Percentiles rank a stretch among this genome's conserved stretches.
These are phyloP conservation scores for Corynorhinus townsendii DNA, from an alignment of 2,113 vertebrate species.

Conservation along the genomic window DNA sequence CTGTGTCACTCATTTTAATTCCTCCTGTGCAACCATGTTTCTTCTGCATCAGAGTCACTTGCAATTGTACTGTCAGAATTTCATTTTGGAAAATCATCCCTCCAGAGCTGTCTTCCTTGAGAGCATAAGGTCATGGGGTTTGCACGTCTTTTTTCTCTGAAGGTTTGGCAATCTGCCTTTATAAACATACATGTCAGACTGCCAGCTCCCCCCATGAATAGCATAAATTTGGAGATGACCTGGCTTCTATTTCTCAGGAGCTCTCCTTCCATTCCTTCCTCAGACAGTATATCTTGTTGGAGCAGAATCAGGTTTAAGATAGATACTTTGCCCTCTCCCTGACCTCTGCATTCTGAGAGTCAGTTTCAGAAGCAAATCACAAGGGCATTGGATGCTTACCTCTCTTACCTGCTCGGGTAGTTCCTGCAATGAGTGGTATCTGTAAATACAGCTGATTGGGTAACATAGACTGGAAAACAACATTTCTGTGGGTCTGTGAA, in stretches of 20 bases:
- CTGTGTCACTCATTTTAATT: constrained; percentile 2
- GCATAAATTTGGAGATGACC: background rate
- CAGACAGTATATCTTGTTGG: background rate
- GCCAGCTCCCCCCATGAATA: background rate
- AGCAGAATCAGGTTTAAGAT: constrained; percentile 1
- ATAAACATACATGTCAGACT: background rate
- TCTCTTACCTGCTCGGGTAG: background rate
- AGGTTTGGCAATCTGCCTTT: background rate
- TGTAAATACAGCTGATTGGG: background rate
- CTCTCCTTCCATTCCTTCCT: background rate
- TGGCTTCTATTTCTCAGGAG: background rate
- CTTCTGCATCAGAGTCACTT: constrained; percentile 1
- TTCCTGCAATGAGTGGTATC: background rate
- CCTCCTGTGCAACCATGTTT: background rate
- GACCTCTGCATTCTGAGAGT: background rate
- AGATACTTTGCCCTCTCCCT: background rate
- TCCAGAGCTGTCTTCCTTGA: background rate
- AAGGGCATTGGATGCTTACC: too few species aligned
- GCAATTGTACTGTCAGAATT: constrained; percentile 25
- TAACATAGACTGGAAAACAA: background rate
- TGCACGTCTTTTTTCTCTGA: background rate
- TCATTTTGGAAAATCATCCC: constrained; percentile 25
- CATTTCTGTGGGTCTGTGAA: background rate
- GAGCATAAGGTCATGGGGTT: background rate
- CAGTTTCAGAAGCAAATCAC: background rate